Evolutionary conservation across 2,888 invertebrate species (phyloP).

Genomic region (Chrysopilus asiliformis): DNA sequence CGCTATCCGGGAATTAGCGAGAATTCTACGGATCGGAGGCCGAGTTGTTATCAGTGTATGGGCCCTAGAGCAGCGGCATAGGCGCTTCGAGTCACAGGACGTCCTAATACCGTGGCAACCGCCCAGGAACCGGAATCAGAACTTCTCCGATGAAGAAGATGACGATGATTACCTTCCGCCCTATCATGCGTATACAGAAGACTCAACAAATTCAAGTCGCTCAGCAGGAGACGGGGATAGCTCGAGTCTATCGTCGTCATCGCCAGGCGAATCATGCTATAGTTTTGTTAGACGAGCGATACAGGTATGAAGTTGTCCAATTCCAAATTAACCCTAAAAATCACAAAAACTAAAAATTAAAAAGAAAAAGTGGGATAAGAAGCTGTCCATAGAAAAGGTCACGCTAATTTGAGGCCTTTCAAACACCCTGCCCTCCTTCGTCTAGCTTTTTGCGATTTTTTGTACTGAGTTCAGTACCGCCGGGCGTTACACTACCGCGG

Average conservation of each 20-base stretch:
- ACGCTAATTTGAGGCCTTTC: too few species aligned
- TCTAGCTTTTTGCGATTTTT: too few species aligned
- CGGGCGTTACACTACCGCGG: too few species aligned
- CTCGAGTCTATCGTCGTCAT: constrained; percentile 65
- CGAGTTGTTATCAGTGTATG: constrained; percentile 85
- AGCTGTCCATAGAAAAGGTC: too few species aligned
- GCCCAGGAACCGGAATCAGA: constrained; percentile 31
- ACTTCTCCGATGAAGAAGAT: constrained; percentile 37
- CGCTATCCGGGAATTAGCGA: constrained; percentile 72
- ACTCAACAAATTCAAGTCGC: constrained; percentile 51
- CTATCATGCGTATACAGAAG: constrained; percentile 52
- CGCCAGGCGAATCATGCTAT: constrained; percentile 88
- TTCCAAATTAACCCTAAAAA: neutral
- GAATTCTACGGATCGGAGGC: constrained; percentile 80
- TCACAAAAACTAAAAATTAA: too few species aligned
- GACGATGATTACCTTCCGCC: constrained; percentile 40
- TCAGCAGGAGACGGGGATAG: constrained; percentile 51
- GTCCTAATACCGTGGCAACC: constrained; percentile 89
- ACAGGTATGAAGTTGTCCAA: constrained; percentile 37
- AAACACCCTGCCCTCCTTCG: too few species aligned
- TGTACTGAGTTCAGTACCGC: too few species aligned
- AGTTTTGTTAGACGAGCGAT: constrained; percentile 82
- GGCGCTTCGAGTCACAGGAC: constrained; percentile 62
- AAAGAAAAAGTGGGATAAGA: too few species aligned
- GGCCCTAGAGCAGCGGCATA: constrained; percentile 90